phyloP scores from a whole-genome alignment of 2,113 vertebrate species.

The Columbina picui region DNA sequence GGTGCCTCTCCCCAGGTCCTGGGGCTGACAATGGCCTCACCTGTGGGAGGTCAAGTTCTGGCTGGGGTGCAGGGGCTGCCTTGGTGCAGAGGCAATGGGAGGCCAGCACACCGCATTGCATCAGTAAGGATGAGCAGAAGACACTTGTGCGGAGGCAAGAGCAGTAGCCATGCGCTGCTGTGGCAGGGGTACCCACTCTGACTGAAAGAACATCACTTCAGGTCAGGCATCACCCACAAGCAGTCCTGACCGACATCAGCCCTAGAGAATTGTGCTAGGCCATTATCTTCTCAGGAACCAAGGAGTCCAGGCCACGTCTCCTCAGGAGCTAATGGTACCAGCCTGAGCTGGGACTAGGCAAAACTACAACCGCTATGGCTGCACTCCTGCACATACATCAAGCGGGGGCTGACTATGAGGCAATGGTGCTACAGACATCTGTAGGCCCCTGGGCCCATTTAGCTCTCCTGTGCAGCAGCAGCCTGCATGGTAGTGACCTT shows the following conservation, averaged over 20 bases:
- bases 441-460: too few relatives aligned
- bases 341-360: too few relatives aligned
- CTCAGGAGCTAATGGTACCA: not conserved
- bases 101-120: not conserved
- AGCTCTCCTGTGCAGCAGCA: not conserved
- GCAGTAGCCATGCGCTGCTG: not conserved
- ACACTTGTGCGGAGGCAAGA: not conserved
- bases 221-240: not conserved
- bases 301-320: not conserved
- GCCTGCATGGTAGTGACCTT: fast-evolving
- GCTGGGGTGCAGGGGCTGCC: not conserved
- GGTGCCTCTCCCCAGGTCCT: not conserved
- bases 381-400: not conserved
- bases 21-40: not conserved
- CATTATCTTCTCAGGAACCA: not conserved
- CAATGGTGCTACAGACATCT: too few relatives aligned
- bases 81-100: not conserved
- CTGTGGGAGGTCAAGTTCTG: not conserved
- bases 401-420: too few relatives aligned
- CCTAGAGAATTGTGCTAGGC: too few relatives aligned
- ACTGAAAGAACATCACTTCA: not conserved
- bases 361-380: not conserved
- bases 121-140: not conserved
- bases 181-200: fast-evolving
- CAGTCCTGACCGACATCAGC: not conserved